Evolutionary conservation across 2,113 vertebrate species (phyloP).

Genomic region (Austrofundulus limnaeus): DNA sequence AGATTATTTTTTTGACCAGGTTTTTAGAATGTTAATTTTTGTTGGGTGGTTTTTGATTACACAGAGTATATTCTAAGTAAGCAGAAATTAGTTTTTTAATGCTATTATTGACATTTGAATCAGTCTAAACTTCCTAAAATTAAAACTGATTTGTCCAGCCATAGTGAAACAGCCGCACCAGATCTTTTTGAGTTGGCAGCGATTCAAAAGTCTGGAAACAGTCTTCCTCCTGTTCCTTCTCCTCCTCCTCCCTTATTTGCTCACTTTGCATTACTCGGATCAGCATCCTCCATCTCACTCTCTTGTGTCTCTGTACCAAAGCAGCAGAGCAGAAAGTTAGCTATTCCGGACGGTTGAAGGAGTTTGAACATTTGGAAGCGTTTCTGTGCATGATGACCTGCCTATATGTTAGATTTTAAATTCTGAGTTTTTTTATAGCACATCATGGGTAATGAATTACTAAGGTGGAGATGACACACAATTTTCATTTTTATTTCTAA

Average conservation of each 20-base stretch:
- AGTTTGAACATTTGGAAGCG: slow-evolving; percentile 4
- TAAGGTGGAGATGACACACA: not conserved
- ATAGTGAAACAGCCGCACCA: slow-evolving; percentile 4
- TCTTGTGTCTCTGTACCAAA: slow-evolving; percentile 45
- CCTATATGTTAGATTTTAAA: slow-evolving; percentile 5
- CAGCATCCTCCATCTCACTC: slow-evolving; percentile 46
- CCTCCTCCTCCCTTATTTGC: slow-evolving; percentile 22
- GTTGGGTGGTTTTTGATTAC: no score
- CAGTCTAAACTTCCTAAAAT: not conserved
- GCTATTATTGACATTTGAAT: not conserved
- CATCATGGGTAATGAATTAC: slow-evolving; percentile 10
- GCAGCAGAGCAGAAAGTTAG: slow-evolving; percentile 66
- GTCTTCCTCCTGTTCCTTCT: slow-evolving; percentile 8
- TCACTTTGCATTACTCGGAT: slow-evolving; percentile 26
- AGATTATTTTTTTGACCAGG: no score
- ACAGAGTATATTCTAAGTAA: no score
- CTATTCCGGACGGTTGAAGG: slow-evolving; percentile 55
- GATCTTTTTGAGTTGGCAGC: slow-evolving; percentile 22
- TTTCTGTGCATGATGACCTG: slow-evolving; percentile 13
- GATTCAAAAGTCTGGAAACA: slow-evolving; percentile 45
- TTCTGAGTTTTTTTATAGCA: slow-evolving; percentile 1
- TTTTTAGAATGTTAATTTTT: no score
- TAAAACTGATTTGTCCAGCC: slow-evolving; percentile 10
- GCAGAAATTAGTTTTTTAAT: not conserved
- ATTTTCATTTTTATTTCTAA: slow-evolving; percentile 1